Percentiles rank a stretch among this genome's conserved stretches.
phyloP scores from a whole-genome alignment of 2,888 invertebrate genomes.

The Nephrotoma flavescens region DNA sequence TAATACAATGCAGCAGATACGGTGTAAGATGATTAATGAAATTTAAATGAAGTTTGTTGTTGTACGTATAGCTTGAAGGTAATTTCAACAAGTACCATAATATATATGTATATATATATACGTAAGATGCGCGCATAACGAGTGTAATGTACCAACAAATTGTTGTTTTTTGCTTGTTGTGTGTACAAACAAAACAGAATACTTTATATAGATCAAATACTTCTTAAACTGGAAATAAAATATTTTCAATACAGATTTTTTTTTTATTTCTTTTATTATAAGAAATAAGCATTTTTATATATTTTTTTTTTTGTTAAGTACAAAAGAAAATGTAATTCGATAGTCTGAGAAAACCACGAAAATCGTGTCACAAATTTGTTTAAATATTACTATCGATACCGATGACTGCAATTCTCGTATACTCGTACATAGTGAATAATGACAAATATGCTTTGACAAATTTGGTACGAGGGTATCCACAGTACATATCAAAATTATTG shows the following conservation, averaged over 20 bases:
- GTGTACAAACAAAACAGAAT: background rate
- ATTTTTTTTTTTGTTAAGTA: background rate
- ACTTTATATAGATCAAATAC: background rate
- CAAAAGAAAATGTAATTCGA: constrained; percentile 1
- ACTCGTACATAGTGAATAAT: background rate
- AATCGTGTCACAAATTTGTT: constrained; percentile 5
- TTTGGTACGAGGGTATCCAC: background rate
- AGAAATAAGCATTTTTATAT: background rate
- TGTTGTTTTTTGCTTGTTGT: background rate
- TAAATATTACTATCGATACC: background rate
- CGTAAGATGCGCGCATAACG: background rate
- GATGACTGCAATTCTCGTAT: background rate
- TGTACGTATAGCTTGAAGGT: background rate
- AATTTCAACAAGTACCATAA: background rate
- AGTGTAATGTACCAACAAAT: background rate
- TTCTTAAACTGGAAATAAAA: background rate
- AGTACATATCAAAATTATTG: background rate
- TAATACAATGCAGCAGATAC: background rate
- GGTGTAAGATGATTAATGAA: background rate
- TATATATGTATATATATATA: background rate
- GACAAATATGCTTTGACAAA: background rate
- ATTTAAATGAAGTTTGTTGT: background rate
- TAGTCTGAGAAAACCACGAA: constrained; percentile 6
- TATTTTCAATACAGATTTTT: background rate
- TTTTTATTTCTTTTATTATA: background rate